Percentiles rank a stretch among this genome's conserved stretches.
These are phyloP conservation scores for Campoletis raptor DNA, from an alignment of 2,888 invertebrate species.

Conservation along the genomic window DNA sequence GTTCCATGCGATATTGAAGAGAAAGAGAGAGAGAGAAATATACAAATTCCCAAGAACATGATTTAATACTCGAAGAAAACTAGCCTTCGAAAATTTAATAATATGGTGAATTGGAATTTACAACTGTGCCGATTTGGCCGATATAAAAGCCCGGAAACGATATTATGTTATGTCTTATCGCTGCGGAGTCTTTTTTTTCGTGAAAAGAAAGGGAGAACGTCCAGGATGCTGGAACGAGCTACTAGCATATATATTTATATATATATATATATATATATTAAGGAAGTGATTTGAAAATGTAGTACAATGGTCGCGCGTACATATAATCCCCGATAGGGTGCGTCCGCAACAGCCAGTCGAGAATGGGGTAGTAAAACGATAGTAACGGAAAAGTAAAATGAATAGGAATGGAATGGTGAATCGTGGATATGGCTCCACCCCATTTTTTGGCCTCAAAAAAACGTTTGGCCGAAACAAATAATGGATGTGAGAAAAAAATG, in stretches of 20 bases:
- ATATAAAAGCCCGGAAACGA: conserved; percentile 33
- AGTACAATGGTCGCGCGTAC: conserved; percentile 69
- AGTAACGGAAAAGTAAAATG: conserved; percentile 76
- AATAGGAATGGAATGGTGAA: conserved; percentile 70
- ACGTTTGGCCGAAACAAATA: not conserved
- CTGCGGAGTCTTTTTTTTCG: conserved; percentile 23
- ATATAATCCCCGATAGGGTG: conserved; percentile 75
- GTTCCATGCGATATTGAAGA: not conserved
- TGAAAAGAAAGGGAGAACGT: conserved; percentile 14
- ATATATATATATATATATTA: conserved; percentile 72
- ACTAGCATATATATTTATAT: conserved; percentile 44
- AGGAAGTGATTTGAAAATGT: conserved; percentile 72
- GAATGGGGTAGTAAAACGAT: conserved; percentile 78
- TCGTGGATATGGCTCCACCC: conserved; percentile 4
- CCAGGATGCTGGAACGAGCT: conserved; percentile 8
- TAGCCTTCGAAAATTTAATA: conserved; percentile 26
- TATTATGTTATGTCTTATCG: conserved; percentile 45
- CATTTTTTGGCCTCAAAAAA: not conserved
- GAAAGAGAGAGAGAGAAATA: not conserved
- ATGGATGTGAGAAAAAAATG: not conserved
- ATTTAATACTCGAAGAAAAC: conserved; percentile 16
- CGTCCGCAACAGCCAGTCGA: conserved; percentile 63
- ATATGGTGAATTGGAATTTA: conserved; percentile 42
- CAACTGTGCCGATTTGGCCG: conserved; percentile 33
- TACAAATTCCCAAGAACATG: not conserved